A percentile compares a stretch with the other conserved stretches of the same genome.
Evolutionary conservation across 2,797 vertebrate genomes (phyloP).

Genomic region (Anguilla obscura): DNA sequence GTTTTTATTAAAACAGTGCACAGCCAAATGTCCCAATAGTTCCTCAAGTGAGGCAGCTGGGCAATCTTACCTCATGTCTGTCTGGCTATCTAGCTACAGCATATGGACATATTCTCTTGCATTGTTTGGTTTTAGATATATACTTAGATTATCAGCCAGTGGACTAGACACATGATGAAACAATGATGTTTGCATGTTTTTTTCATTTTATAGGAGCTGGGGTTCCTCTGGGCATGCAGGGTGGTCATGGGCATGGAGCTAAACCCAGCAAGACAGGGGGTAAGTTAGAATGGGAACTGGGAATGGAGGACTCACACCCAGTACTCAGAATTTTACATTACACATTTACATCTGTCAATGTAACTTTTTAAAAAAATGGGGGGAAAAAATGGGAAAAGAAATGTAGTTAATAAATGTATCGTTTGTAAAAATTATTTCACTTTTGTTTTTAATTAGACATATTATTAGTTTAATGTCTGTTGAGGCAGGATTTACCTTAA

Average conservation of each 20-base stretch:
- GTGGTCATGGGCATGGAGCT: slow-evolving; percentile 40
- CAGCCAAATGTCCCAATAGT: slow-evolving; percentile 14
- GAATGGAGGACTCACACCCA: not conserved
- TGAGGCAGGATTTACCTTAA: too few species aligned
- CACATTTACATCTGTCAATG: not conserved
- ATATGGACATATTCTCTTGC: not conserved
- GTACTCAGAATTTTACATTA: not conserved
- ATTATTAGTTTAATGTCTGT: not conserved
- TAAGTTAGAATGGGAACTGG: slow-evolving; percentile 41
- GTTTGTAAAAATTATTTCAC: not conserved
- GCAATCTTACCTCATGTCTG: not conserved
- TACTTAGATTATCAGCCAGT: not conserved
- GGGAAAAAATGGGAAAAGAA: not conserved
- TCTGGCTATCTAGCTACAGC: not conserved
- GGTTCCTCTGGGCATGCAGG: slow-evolving; percentile 45
- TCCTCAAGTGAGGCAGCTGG: not conserved
- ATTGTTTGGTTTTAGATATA: not conserved
- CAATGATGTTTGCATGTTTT: not conserved
- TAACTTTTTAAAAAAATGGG: not conserved
- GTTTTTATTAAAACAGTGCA: not conserved
- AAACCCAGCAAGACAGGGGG: slow-evolving; percentile 59
- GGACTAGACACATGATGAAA: too few species aligned
- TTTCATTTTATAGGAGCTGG: slow-evolving; percentile 14
- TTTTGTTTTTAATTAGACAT: not conserved
- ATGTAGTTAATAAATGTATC: not conserved